Evolutionary conservation across 1,140 invertebrate species (phyloP).

Genomic region (Drosophila fuyamai): DNA sequence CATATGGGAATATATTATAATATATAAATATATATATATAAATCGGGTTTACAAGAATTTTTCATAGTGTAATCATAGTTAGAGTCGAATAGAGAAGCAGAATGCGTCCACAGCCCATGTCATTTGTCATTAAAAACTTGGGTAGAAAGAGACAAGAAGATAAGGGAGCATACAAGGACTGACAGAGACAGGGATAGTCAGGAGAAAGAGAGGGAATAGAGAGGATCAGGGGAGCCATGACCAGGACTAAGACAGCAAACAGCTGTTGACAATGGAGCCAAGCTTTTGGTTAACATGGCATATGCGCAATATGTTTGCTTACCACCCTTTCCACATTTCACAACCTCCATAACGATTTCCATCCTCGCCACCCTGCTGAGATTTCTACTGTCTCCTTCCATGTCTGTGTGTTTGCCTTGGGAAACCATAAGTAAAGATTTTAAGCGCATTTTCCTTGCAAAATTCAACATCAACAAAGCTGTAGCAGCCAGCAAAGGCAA

Average conservation of each 20-base stretch:
- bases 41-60: background rate
- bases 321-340: slow-evolving; percentile 9
- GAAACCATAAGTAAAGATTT: slow-evolving; percentile 77
- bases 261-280: slow-evolving; percentile 78
- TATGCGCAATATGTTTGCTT: slow-evolving; percentile 77
- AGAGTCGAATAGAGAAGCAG: slow-evolving; percentile 21
- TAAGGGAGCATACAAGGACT: background rate
- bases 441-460: slow-evolving; percentile 69
- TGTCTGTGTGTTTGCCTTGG: slow-evolving; percentile 48
- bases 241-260: slow-evolving; percentile 63
- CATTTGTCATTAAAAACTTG: slow-evolving; percentile 80
- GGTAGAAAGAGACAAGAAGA: slow-evolving; percentile 16
- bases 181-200: background rate
- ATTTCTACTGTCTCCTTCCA: slow-evolving; percentile 32
- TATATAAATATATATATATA: too few species aligned
- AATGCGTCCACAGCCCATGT: slow-evolving; percentile 41
- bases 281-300: slow-evolving; percentile 80
- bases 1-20: background rate
- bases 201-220: background rate
- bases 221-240: slow-evolving; percentile 26
- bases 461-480: slow-evolving; percentile 58
- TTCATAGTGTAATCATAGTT: background rate
- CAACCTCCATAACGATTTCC: background rate
- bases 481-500: slow-evolving; percentile 35
- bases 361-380: slow-evolving; percentile 20